Conservation (phyloP, 2,113 vertebrate genomes). For the Grantiella picta region DNA sequence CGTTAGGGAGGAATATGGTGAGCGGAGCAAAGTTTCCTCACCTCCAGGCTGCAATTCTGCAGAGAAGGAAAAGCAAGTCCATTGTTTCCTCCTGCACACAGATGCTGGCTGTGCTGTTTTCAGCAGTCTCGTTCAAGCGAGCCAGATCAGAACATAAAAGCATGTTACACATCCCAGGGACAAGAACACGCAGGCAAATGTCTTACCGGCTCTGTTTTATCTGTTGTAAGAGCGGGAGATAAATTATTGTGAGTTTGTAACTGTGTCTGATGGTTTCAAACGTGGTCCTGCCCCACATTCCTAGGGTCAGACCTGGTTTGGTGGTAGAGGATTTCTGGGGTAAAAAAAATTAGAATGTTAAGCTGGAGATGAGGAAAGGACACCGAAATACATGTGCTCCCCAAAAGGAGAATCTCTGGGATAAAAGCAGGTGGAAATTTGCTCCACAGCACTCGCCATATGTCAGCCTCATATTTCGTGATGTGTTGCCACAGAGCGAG, state of each 20-base stretch:
- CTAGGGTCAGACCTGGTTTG: neutral
- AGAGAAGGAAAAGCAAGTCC: constrained; percentile 6
- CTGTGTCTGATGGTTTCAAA: neutral
- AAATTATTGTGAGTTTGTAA: neutral
- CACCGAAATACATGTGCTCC: neutral
- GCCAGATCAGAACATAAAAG: constrained; percentile 21
- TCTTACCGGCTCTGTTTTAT: neutral
- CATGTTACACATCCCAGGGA: neutral
- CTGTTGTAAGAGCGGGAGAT: neutral
- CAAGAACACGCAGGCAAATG: neutral
- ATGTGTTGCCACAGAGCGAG: neutral
- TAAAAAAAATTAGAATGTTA: neutral
- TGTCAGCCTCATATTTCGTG: neutral
- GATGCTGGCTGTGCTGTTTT: constrained; percentile 45
- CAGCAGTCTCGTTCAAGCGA: neutral
- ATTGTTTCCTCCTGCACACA: constrained; percentile 29
- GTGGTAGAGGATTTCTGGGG: neutral
- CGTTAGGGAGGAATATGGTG: constrained; percentile 14
- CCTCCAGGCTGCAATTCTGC: constrained; percentile 35
- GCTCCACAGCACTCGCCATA: neutral
- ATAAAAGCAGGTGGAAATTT: neutral
- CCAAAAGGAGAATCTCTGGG: neutral
- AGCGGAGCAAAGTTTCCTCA: constrained; percentile 48
- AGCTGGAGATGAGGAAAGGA: neutral
- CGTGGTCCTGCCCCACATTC: neutral